phyloP scores from a whole-genome alignment of 2,888 invertebrate genomes.

The Leptinotarsa tumamoca region DNA sequence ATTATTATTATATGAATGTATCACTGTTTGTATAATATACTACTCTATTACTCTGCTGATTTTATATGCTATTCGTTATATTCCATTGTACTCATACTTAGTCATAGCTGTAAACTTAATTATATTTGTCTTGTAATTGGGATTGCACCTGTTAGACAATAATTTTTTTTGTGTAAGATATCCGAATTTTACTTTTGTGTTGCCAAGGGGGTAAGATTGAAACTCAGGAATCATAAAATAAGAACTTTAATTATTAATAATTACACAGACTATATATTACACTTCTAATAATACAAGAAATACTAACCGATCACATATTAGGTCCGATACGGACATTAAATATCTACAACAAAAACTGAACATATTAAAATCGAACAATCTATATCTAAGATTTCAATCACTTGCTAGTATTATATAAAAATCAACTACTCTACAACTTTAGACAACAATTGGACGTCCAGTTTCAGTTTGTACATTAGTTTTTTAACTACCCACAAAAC shows the following conservation, averaged over 20 bases:
- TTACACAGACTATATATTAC: constrained; percentile 43
- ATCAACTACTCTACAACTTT: constrained; percentile 40
- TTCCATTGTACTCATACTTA: too few relatives aligned
- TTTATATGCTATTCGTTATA: too few relatives aligned
- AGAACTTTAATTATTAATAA: constrained; percentile 26
- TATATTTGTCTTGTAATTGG: too few relatives aligned
- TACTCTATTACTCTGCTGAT: too few relatives aligned
- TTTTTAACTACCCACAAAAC: constrained; percentile 37
- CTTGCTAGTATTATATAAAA: constrained; percentile 34
- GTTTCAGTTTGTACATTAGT: constrained; percentile 52
- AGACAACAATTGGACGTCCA: constrained; percentile 53
- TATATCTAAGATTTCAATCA: constrained; percentile 24
- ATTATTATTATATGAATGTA: too few relatives aligned
- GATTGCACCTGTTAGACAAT: neutral
- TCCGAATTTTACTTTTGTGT: neutral
- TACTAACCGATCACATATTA: constrained; percentile 59
- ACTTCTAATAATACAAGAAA: constrained; percentile 58
- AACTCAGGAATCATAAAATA: constrained; percentile 19
- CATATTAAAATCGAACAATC: constrained; percentile 30
- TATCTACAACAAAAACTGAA: constrained; percentile 55
- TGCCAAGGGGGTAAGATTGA: neutral
- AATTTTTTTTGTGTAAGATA: neutral
- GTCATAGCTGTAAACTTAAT: too few relatives aligned
- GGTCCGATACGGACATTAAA: constrained; percentile 60
- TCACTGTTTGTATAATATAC: too few relatives aligned